phyloP scores from a whole-genome alignment of 2,888 invertebrate species.

The Hybos culiciformis region DNA sequence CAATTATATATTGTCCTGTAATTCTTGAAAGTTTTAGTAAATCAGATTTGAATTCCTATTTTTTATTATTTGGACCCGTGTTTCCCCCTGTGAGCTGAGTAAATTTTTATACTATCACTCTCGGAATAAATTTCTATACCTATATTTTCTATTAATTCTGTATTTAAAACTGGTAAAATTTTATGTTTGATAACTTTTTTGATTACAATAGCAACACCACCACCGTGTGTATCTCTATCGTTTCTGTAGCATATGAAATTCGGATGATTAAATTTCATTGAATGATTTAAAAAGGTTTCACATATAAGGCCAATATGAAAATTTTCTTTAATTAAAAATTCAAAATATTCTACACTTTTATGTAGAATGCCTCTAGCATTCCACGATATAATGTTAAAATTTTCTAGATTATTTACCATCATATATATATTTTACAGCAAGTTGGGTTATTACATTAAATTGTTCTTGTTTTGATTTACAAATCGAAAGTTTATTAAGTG shows the following conservation, averaged over 20 bases:
- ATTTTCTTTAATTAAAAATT: neutral
- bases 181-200: neutral
- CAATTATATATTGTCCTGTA: neutral
- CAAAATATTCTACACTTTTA: slow-evolving; percentile 1
- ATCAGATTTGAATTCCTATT: neutral
- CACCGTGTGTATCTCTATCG: slow-evolving; percentile 1
- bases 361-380: too few species aligned
- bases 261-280: neutral
- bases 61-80: neutral
- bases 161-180: neutral
- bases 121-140: neutral
- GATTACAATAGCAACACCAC: slow-evolving; percentile 2
- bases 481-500: too few species aligned
- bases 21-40: neutral
- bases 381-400: too few species aligned
- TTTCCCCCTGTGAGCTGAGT: neutral
- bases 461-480: too few species aligned
- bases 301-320: neutral
- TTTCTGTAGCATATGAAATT: slow-evolving; percentile 1
- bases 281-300: slow-evolving; percentile 1
- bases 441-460: too few species aligned
- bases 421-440: too few species aligned
- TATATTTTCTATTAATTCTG: neutral
- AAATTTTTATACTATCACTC: neutral
- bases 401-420: too few species aligned